A percentile compares a stretch with the other conserved stretches of the same genome.
Conservation (phyloP, 1,140 invertebrate genomes). For the Mercenaria mercenaria region DNA sequence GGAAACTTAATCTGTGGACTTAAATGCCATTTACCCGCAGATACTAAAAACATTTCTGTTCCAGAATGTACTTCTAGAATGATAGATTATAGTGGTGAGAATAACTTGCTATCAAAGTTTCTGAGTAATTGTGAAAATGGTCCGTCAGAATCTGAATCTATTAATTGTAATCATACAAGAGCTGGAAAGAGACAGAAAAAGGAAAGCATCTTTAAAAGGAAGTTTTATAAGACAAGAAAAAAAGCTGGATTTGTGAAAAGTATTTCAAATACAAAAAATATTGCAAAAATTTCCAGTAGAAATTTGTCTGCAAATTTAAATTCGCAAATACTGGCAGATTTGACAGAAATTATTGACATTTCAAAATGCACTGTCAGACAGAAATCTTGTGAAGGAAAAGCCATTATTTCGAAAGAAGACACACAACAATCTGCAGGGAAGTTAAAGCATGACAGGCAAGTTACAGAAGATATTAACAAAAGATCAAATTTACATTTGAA, state of each 20-base stretch:
- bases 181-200: background rate
- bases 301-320: background rate
- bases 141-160: background rate
- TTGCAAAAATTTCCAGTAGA: background rate
- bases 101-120: background rate
- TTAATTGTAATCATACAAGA: background rate
- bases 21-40: background rate
- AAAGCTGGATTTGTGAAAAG: background rate
- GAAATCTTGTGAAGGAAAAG: background rate
- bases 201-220: background rate
- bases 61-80: background rate
- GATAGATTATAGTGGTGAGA: background rate
- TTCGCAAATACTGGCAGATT: background rate
- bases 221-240: background rate
- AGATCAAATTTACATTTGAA: background rate
- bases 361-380: background rate
- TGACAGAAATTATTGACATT: background rate
- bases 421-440: background rate
- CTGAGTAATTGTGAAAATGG: background rate
- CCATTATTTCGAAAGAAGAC: background rate
- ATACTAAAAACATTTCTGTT: background rate
- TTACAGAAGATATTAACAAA: background rate
- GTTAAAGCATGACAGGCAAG: background rate
- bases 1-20: background rate
- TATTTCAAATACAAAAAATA: background rate